phyloP scores from a whole-genome alignment of 2,113 vertebrate species.

The Festucalex cinctus region DNA sequence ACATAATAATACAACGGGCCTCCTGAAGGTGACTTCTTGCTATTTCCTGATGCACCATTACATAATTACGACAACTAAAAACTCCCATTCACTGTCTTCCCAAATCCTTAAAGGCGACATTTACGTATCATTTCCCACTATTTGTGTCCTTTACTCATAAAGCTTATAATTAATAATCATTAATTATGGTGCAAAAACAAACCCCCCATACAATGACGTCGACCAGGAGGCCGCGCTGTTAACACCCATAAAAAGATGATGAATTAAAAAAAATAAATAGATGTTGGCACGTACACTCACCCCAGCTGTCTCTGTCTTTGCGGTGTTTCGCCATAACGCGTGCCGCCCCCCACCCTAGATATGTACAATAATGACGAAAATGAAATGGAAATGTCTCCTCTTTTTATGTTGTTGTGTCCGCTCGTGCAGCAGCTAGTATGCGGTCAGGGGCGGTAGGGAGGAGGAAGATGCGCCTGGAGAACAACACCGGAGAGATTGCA shows the following conservation, averaged over 20 bases:
- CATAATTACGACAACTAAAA: slow-evolving; percentile 31
- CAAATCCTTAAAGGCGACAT: neutral
- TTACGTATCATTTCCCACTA: neutral
- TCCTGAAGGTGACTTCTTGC: slow-evolving; percentile 3
- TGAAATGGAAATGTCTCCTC: slow-evolving; percentile 10
- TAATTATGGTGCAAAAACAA: neutral
- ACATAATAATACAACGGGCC: neutral
- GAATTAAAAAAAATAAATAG: slow-evolving; percentile 13
- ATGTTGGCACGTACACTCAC: slow-evolving; percentile 75
- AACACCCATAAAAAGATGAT: neutral
- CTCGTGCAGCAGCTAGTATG: slow-evolving; percentile 38
- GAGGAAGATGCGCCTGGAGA: slow-evolving; percentile 58
- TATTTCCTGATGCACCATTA: slow-evolving; percentile 50
- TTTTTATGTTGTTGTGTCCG: slow-evolving; percentile 18
- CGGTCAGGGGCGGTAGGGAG: slow-evolving; percentile 57
- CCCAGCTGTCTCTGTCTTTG: slow-evolving; percentile 89
- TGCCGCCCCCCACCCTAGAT: neutral
- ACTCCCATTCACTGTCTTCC: neutral
- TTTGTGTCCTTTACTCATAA: neutral
- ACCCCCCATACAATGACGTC: neutral
- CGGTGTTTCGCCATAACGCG: slow-evolving; percentile 78
- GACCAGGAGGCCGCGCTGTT: neutral
- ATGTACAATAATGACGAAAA: neutral
- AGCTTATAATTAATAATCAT: neutral
- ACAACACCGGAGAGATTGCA: slow-evolving; percentile 8